Percentiles rank a stretch among this genome's conserved stretches.
These are phyloP conservation scores for Drosophila setosimentum DNA, from an alignment of 2,888 invertebrate genomes.

Conservation along the genomic window DNA sequence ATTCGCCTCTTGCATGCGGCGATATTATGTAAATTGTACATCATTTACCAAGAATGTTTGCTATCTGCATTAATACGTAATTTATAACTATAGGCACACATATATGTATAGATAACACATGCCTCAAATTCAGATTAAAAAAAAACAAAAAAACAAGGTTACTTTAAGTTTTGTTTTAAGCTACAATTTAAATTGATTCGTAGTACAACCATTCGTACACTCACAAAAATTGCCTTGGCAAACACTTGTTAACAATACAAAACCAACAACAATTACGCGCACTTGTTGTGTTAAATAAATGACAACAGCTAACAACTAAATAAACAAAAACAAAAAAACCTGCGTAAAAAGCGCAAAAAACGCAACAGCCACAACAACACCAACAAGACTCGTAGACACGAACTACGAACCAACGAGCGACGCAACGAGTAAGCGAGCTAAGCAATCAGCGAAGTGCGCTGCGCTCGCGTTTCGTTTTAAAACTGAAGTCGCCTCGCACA, in stretches of 20 bases:
- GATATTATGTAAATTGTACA: slow-evolving; percentile 3
- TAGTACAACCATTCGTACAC: slow-evolving; percentile 19
- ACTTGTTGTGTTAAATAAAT: slow-evolving; percentile 49
- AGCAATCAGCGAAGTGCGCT: slow-evolving; percentile 49
- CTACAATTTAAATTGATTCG: slow-evolving; percentile 7
- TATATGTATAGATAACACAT: slow-evolving; percentile 40
- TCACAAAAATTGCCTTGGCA: slow-evolving; percentile 30
- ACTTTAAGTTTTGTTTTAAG: slow-evolving; percentile 11
- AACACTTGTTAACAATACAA: slow-evolving; percentile 31
- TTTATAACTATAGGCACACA: slow-evolving; percentile 6
- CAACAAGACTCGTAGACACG: slow-evolving; percentile 23
- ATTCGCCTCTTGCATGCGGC: background rate
- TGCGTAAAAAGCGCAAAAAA: slow-evolving; percentile 42
- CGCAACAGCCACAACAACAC: slow-evolving; percentile 23
- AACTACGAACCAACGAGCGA: slow-evolving; percentile 32
- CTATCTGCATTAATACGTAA: slow-evolving; percentile 53
- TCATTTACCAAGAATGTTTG: slow-evolving; percentile 23
- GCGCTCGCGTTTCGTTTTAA: slow-evolving; percentile 64
- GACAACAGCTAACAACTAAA: slow-evolving; percentile 36
- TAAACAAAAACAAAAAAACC: slow-evolving; percentile 31
- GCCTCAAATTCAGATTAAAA: slow-evolving; percentile 25
- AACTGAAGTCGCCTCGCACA: slow-evolving; percentile 45
- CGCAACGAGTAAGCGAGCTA: slow-evolving; percentile 42
- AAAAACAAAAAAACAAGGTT: slow-evolving; percentile 1
- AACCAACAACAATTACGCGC: slow-evolving; percentile 30